Evolutionary conservation across 2,797 vertebrate genomes (phyloP).

Genomic region (Champsocephalus esox): DNA sequence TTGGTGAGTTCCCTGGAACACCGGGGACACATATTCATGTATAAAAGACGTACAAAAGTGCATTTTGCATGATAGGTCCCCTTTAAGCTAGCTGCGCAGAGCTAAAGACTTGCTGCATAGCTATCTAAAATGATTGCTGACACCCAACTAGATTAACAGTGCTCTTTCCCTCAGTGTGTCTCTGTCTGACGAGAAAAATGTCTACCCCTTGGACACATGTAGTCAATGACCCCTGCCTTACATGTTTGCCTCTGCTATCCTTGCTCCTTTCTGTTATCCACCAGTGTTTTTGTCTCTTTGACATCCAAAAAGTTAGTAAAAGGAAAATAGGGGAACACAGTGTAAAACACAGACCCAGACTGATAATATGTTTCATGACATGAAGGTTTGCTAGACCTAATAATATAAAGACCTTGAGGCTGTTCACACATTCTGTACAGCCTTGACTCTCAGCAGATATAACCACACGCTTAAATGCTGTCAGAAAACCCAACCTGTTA

Average conservation of each 20-base stretch:
- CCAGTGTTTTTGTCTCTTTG: conserved; percentile 34
- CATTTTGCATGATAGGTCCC: too few species aligned
- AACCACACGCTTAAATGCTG: background rate
- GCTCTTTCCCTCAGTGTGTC: background rate
- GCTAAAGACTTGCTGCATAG: too few species aligned
- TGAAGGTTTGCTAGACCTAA: conserved; percentile 1
- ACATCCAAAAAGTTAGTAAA: conserved; percentile 13
- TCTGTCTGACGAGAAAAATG: background rate
- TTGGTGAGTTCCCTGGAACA: too few species aligned
- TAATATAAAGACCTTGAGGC: conserved; percentile 42
- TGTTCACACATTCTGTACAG: conserved; percentile 22
- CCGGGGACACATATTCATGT: too few species aligned
- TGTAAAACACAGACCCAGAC: conserved; percentile 20
- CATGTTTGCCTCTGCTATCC: conserved; percentile 1
- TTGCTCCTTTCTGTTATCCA: conserved; percentile 19
- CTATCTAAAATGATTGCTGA: too few species aligned
- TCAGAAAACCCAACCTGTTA: background rate
- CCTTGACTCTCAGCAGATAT: conserved; percentile 27
- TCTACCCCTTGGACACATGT: background rate
- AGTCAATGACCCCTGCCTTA: background rate
- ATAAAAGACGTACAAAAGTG: too few species aligned
- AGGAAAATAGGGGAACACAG: conserved; percentile 5
- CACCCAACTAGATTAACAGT: too few species aligned
- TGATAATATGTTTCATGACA: conserved; percentile 15
- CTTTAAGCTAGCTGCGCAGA: too few species aligned